Evolutionary conservation across 1,140 invertebrate genomes (phyloP).

Genomic region (Drosophila pseudoananassae): DNA sequence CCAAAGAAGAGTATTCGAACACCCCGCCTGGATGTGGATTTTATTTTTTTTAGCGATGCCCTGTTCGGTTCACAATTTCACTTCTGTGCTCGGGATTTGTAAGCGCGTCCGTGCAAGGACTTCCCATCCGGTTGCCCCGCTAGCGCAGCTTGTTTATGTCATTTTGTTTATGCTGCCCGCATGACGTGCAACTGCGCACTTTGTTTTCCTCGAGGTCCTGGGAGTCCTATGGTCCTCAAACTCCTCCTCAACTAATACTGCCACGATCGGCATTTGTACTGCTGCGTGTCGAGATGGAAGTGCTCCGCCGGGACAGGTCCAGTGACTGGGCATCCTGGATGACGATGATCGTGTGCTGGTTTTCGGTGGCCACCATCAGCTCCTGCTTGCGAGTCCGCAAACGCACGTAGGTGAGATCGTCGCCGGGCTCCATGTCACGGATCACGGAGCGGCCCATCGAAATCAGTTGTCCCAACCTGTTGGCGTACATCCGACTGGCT

Average conservation of each 20-base stretch:
- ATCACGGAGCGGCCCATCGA: conserved; percentile 20
- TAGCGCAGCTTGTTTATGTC: not conserved
- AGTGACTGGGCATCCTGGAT: conserved; percentile 16
- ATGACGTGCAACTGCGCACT: conserved; percentile 55
- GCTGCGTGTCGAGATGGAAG: not conserved
- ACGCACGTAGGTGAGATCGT: conserved; percentile 35
- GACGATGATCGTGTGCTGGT: conserved; percentile 43
- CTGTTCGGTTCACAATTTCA: conserved; percentile 43
- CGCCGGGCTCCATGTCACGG: conserved; percentile 27
- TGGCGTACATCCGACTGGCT: conserved; percentile 11
- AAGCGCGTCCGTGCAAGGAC: conserved; percentile 66
- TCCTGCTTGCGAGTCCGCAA: conserved; percentile 33
- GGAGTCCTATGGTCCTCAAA: conserved; percentile 30
- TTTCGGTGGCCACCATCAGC: conserved; percentile 41
- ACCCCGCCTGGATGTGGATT: conserved; percentile 69
- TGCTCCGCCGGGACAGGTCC: conserved; percentile 22
- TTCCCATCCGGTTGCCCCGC: conserved; percentile 31
- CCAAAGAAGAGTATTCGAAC: conserved; percentile 39
- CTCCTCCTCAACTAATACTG: conserved; percentile 3
- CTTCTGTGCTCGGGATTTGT: conserved; percentile 63
- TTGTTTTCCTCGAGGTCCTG: not conserved
- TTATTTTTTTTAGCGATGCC: conserved; percentile 53
- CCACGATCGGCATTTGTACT: not conserved
- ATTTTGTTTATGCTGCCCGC: conserved; percentile 59
- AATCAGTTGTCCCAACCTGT: conserved; percentile 14